Evolutionary conservation across 2,888 invertebrate genomes (phyloP), one percentile per base, ranked within the genome.

Genomic region (Apodemia zela): DNA sequence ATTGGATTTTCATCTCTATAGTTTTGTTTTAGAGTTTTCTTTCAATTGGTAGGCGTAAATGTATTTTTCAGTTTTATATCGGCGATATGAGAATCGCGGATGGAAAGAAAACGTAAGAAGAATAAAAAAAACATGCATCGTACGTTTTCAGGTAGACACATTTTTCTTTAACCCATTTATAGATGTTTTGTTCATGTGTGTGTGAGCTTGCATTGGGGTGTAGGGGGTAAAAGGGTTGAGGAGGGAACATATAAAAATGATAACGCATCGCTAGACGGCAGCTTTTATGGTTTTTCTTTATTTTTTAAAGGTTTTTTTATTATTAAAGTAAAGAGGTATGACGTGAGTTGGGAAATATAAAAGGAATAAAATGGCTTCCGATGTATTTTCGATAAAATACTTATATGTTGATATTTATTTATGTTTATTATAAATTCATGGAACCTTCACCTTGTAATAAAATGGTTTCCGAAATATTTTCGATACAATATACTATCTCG

Each of bases 11-110:
- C 59, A 66, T 66, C 74, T 69, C 68, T 82, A 76, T 68, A 0
- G 1, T 8, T 3, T 4, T 0, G 10, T 0, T 0, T 3, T 78
- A 84, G 66, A 67, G 72, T 62, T 67, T 65, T 69, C 67, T 74
- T 80, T 89, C 21, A 72, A n/a, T 38, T 81, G 85, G 4, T 33
- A 49, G 63, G 58, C 66, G 61, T 71, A 80, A 87, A 90, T 89
- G 83, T 90, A 91, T 91, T 90, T 91, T 91, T 90, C 89, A 91
- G 91, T 91, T 90, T 90, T 90, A 90, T 91, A 90, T 90, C 88
- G 90, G 71, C 89, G 89, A 91, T 91, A 91, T 91, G 90, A 90
- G 91, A 89, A 88, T 90, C 89, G 89, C 83, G 90, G 87, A 90
- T 89, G 82, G 89, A 86, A 89, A 90, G 89, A 90, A 90, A 90